Evolutionary conservation across 2,113 vertebrate genomes (phyloP).

Genomic region (Neogobius melanostomus): DNA sequence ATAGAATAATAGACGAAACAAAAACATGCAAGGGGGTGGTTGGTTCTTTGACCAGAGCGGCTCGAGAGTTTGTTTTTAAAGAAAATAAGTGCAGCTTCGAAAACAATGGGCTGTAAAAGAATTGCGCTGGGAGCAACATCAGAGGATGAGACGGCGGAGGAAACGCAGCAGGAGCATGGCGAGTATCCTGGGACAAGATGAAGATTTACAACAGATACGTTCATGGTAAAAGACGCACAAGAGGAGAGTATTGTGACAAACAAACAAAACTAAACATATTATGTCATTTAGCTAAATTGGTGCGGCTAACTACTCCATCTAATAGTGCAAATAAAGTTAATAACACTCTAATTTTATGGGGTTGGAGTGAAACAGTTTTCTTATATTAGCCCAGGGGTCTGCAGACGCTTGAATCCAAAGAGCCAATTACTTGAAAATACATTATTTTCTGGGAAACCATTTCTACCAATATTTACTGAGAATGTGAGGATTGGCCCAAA

Average conservation of each 20-base stretch:
- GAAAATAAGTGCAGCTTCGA: slow-evolving; percentile 60
- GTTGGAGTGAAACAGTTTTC: no score
- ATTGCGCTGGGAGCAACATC: slow-evolving; percentile 43
- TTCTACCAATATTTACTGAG: no score
- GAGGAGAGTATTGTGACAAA: neutral
- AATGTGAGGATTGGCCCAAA: no score
- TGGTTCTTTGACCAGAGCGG: slow-evolving; percentile 35
- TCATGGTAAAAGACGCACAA: no score
- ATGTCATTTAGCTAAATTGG: no score
- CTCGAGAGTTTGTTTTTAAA: slow-evolving; percentile 53
- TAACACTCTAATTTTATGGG: neutral
- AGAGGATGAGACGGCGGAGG: slow-evolving; percentile 49
- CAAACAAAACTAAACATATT: neutral
- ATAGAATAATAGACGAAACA: slow-evolving; percentile 20
- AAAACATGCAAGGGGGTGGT: slow-evolving; percentile 7
- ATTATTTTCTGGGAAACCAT: no score
- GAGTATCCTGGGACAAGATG: slow-evolving; percentile 36
- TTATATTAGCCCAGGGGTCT: no score
- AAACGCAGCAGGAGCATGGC: slow-evolving; percentile 45
- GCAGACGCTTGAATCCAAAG: no score
- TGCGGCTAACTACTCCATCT: neutral
- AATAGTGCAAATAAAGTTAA: neutral
- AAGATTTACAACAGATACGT: neutral
- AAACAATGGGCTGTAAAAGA: slow-evolving; percentile 57
- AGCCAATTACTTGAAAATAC: no score